These are phyloP conservation scores for Nylanderia fulva DNA, from an alignment of 1,140 invertebrate genomes.

Conservation along the genomic window DNA sequence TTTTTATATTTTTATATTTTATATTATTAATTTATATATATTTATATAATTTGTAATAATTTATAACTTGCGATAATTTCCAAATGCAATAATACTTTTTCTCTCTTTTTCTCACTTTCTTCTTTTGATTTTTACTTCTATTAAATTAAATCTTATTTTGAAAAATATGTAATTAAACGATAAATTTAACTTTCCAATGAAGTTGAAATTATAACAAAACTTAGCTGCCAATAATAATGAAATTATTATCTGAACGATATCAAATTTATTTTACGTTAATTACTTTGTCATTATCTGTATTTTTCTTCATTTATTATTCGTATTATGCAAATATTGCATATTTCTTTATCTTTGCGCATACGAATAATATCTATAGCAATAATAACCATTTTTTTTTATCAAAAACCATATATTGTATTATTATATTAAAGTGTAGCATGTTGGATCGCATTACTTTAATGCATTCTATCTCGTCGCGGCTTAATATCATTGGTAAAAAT, in stretches of 20 bases:
- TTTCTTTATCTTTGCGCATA: neutral
- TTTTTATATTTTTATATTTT: too few relatives aligned
- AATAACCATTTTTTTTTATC: neutral
- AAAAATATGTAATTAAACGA: too few relatives aligned
- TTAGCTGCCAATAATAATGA: neutral
- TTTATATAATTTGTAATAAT: neutral
- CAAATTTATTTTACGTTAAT: neutral
- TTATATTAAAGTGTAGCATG: neutral
- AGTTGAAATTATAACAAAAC: neutral
- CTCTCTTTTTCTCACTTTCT: too few relatives aligned
- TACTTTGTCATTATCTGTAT: neutral
- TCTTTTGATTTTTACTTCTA: neutral
- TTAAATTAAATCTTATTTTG: constrained; percentile 4
- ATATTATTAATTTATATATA: too few relatives aligned
- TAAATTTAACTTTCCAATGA: neutral
- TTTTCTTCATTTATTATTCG: neutral
- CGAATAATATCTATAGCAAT: neutral
- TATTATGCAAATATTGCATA: neutral
- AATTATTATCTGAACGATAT: neutral
- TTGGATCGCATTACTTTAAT: neutral
- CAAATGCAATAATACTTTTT: neutral
- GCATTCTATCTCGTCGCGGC: neutral
- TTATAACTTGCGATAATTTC: neutral
- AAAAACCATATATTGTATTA: neutral
- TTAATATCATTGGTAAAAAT: neutral